phyloP scores from a whole-genome alignment of 2,888 invertebrate genomes.

The Brenthis ino region DNA sequence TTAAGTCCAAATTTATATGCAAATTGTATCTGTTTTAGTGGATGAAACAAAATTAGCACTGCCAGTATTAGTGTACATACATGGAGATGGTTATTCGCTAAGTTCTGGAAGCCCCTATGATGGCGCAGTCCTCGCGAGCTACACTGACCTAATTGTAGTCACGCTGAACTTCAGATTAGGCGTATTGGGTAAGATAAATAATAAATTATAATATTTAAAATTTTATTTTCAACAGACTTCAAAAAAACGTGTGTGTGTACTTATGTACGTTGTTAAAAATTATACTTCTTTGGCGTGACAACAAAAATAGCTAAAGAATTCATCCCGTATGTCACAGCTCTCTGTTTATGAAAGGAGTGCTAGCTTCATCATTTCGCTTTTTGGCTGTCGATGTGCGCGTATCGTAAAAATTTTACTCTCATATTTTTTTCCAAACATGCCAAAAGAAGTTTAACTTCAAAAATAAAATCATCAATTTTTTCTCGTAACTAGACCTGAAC shows the following conservation, averaged over 20 bases:
- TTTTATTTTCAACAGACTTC: neutral
- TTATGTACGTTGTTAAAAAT: no score
- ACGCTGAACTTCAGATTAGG: conserved; percentile 98
- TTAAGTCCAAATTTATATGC: neutral
- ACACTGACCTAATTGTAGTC: conserved; percentile 95
- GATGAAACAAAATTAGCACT: conserved; percentile 80
- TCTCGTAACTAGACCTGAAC: no score
- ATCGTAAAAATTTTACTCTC: no score
- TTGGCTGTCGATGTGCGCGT: no score
- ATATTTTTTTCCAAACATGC: no score
- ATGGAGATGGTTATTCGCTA: conserved; percentile 95
- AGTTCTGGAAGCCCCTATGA: conserved; percentile 98
- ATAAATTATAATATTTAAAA: neutral
- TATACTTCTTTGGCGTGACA: no score
- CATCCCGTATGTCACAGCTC: no score
- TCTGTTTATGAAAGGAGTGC: no score
- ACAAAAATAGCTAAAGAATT: no score
- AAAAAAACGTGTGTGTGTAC: neutral
- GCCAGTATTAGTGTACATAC: conserved; percentile 92
- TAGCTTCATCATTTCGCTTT: no score
- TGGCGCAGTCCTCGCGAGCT: conserved; percentile 95
- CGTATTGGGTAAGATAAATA: conserved; percentile 85
- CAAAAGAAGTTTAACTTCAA: no score
- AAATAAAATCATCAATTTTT: no score
- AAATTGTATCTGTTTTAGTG: conserved; percentile 64